Evolutionary conservation across 2,888 invertebrate genomes (phyloP).

Genomic region (Julus scandinavius): DNA sequence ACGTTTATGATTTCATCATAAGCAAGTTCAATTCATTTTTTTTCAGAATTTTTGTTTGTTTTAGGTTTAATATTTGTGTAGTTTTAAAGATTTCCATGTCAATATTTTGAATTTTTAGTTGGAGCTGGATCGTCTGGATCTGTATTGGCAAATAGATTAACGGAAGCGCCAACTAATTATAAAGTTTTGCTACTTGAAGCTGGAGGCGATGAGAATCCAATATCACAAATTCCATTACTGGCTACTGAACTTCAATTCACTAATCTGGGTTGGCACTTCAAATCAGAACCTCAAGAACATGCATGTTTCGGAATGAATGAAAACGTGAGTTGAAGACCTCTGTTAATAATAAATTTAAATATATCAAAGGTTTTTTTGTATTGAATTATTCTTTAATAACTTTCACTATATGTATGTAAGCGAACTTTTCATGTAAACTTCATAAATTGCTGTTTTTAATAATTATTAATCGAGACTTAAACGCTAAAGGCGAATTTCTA

Average conservation of each 20-base stretch:
- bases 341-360: not conserved
- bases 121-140: slow-evolving; percentile 56
- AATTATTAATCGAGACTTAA: no score
- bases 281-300: slow-evolving; percentile 39
- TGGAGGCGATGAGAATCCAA: slow-evolving; percentile 12
- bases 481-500: no score
- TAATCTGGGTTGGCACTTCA: slow-evolving; percentile 37
- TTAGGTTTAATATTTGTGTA: no score
- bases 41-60: not conserved
- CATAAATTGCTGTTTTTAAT: no score
- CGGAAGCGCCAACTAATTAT: slow-evolving; percentile 63
- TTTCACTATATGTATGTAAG: no score
- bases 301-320: slow-evolving; percentile 19
- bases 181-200: slow-evolving; percentile 49
- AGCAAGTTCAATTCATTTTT: not conserved
- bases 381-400: no score
- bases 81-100: no score
- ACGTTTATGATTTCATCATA: slow-evolving; percentile 7
- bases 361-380: no score
- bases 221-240: slow-evolving; percentile 6
- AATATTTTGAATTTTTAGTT: slow-evolving; percentile 7
- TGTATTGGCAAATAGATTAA: slow-evolving; percentile 56
- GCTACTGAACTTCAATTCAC: not conserved
- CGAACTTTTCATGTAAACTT: no score
- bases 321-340: not conserved